Evolutionary conservation across 2,888 invertebrate genomes (phyloP).

Genomic region (Cryptus viduatorius): DNA sequence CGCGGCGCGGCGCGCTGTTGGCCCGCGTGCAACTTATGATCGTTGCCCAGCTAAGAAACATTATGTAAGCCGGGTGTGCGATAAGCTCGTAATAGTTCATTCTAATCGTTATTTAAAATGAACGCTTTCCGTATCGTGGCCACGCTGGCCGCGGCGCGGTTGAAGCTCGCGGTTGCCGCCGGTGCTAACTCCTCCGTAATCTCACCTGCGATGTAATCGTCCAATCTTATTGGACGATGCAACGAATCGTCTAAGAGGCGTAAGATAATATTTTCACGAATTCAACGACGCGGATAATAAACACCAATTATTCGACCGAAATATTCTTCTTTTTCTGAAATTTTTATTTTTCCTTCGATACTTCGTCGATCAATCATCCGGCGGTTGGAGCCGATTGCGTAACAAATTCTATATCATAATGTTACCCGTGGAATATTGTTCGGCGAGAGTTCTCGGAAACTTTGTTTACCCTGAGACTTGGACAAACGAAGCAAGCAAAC

Average conservation of each 20-base stretch:
- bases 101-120: slow-evolving; percentile 81
- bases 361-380: slow-evolving; percentile 5
- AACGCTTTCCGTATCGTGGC: slow-evolving; percentile 69
- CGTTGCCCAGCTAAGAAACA: slow-evolving; percentile 76
- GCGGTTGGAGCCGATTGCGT: background rate
- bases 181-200: slow-evolving; percentile 77
- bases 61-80: slow-evolving; percentile 75
- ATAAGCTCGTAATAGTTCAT: slow-evolving; percentile 79
- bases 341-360: too few species aligned
- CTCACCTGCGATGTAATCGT: slow-evolving; percentile 66
- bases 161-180: slow-evolving; percentile 30
- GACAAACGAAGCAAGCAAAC: slow-evolving; percentile 38
- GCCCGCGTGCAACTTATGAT: slow-evolving; percentile 78
- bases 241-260: background rate
- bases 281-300: background rate
- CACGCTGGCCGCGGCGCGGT: background rate
- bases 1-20: slow-evolving; percentile 51
- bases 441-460: slow-evolving; percentile 2
- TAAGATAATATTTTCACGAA: background rate
- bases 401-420: slow-evolving; percentile 9
- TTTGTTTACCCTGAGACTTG: slow-evolving; percentile 38
- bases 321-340: background rate
- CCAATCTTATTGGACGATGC: background rate
- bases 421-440: slow-evolving; percentile 2
- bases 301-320: background rate